Evolutionary conservation across 37 sponge, comb jelly and placozoan species (phyloP).

Genomic region (Geodia barretti): DNA sequence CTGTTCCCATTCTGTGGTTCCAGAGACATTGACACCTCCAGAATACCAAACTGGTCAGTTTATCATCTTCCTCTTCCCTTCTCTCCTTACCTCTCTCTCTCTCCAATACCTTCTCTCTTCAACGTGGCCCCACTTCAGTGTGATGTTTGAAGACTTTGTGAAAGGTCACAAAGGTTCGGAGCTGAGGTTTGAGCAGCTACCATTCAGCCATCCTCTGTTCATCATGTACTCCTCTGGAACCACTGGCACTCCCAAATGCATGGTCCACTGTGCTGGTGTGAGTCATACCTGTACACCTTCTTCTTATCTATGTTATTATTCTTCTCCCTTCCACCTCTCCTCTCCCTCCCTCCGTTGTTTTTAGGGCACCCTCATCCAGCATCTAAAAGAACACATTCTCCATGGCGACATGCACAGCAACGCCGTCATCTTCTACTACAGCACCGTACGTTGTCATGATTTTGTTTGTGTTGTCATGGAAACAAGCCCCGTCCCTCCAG

Average conservation of each 20-base stretch:
- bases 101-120: background rate
- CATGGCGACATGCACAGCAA: constrained; percentile 85
- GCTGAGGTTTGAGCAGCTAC: constrained; percentile 87
- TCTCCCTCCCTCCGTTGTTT: too few species aligned
- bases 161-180: constrained; percentile 28
- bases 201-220: constrained; percentile 98
- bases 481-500: constrained; percentile 22
- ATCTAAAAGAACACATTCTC: constrained; percentile 94
- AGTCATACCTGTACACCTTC: constrained; percentile 12
- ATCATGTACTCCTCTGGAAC: constrained; percentile 99
- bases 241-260: constrained; percentile 97
- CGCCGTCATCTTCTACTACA: constrained; percentile 94
- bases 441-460: constrained; percentile 69
- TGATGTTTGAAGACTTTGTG: constrained; percentile 73
- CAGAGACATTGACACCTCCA: constrained; percentile 44
- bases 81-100: background rate
- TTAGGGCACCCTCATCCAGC: constrained; percentile 96
- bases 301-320: too few species aligned
- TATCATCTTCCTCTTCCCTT: background rate
- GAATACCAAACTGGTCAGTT: constrained; percentile 66
- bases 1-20: constrained; percentile 67
- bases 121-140: constrained; percentile 48
- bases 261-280: constrained; percentile 98
- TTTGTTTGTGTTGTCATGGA: background rate
- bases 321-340: too few species aligned